These are phyloP conservation scores for Gymnoscelis rufifasciata DNA, from an alignment of 2,888 invertebrate genomes.

Conservation along the genomic window DNA sequence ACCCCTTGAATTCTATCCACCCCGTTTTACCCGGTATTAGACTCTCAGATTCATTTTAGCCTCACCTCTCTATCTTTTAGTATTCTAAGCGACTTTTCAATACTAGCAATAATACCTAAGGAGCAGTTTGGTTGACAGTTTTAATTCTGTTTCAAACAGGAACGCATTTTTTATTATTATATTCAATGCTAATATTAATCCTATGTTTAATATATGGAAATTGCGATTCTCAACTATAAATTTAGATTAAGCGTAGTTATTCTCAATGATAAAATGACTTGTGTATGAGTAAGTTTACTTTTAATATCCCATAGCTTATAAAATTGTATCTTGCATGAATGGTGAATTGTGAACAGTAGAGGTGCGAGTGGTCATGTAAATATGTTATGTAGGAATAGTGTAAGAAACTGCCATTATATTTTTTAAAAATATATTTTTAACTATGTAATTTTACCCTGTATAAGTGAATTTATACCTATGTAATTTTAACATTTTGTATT, in stretches of 20 bases:
- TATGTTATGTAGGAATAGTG: slow-evolving; percentile 56
- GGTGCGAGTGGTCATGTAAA: slow-evolving; percentile 54
- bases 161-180: neutral
- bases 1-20: too few species aligned
- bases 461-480: slow-evolving; percentile 17
- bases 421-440: slow-evolving; percentile 56
- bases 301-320: slow-evolving; percentile 5
- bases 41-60: too few species aligned
- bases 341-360: slow-evolving; percentile 4
- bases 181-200: slow-evolving; percentile 8
- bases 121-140: too few species aligned
- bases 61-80: too few species aligned
- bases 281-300: slow-evolving; percentile 12
- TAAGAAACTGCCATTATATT: slow-evolving; percentile 58
- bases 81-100: too few species aligned
- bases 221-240: slow-evolving; percentile 7
- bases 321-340: slow-evolving; percentile 6
- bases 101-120: too few species aligned
- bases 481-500: slow-evolving; percentile 25
- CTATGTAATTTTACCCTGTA: slow-evolving; percentile 27
- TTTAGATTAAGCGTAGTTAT: slow-evolving; percentile 6
- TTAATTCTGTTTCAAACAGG: too few species aligned
- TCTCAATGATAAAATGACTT: slow-evolving; percentile 9
- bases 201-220: slow-evolving; percentile 9
- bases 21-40: too few species aligned